phyloP scores from a whole-genome alignment of 2,113 vertebrate genomes.

The Castor canadensis region DNA sequence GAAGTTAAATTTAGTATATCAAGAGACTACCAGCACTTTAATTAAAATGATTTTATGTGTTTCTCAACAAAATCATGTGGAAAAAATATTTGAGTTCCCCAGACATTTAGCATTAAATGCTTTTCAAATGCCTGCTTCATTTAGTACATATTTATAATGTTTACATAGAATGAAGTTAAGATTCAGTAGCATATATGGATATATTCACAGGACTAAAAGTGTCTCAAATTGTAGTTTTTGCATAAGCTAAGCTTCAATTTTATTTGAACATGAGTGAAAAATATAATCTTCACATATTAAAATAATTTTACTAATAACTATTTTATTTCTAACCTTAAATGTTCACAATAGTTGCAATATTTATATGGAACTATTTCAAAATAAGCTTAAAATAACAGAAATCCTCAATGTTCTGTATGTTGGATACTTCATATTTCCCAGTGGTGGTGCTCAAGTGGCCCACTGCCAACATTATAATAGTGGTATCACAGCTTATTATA shows the following conservation, averaged over 20 bases:
- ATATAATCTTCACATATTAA: neutral
- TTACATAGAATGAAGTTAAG: neutral
- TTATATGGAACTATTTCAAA: neutral
- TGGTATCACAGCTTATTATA: neutral
- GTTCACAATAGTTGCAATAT: neutral
- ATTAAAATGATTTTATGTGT: neutral
- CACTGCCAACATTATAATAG: neutral
- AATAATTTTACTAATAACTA: neutral
- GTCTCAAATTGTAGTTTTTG: neutral
- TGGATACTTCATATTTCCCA: neutral
- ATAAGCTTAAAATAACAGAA: neutral
- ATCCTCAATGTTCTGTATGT: neutral
- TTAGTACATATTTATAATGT: neutral
- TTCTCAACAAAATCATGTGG: neutral
- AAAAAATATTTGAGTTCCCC: neutral
- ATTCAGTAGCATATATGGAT: neutral
- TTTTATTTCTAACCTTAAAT: neutral
- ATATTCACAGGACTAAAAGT: neutral
- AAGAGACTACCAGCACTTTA: neutral
- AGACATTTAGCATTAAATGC: slow-evolving; percentile 8
- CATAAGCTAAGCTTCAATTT: neutral
- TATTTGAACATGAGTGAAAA: neutral
- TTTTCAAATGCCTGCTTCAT: neutral
- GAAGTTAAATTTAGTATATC: neutral
- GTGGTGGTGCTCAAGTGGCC: neutral